Evolutionary conservation across 2,888 invertebrate species (phyloP), one percentile per base, ranked within the genome.

Genomic region (Drosophila neonasuta): DNA sequence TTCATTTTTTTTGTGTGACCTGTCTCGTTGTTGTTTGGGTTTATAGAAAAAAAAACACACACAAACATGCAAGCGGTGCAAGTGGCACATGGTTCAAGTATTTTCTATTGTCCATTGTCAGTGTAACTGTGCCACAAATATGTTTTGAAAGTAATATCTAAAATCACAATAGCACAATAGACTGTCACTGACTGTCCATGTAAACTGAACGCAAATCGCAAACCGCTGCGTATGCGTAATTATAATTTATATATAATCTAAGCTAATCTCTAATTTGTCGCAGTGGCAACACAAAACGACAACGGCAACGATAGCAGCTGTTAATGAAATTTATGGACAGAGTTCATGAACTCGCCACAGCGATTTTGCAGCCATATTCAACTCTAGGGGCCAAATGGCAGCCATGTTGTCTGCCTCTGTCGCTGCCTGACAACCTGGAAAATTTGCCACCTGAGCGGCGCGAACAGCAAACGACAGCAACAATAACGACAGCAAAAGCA

Each of bases 261-360:
- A 68, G 78, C 79, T 80, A 86, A 80, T 79, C 83, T 73, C 45
- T 61, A 80, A 66, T 63, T 78, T 83, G 84, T 70, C 82, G 80
- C 80, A 80, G 68, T 71, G 72, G 30, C 58, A 72, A 56, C 51
- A 42, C 17, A 59, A 60, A 13, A 11, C 11, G 44, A 17, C 36
- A 36, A 34, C 13, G 50, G 52, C 83, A 34, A 34, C 36, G 46
- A 36, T 10, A 54, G 52, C 83, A 85, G 69, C 80, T 87, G 87
- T 82, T 87, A 80, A 82, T 87, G 83, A 77, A 83, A 82, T 82
- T 87, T 82, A 82, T 86, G 82, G 58, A 58, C 57, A 82, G 78
- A 87, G 81, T 86, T 82, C 81, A 77, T 74, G 85, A 82, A 76
- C 75, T 58, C 64, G 15, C 56, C 56, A 51, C 57, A 56, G 49